Evolutionary conservation across 2,113 vertebrate genomes (phyloP).

Genomic region (Isichthys henryi): DNA sequence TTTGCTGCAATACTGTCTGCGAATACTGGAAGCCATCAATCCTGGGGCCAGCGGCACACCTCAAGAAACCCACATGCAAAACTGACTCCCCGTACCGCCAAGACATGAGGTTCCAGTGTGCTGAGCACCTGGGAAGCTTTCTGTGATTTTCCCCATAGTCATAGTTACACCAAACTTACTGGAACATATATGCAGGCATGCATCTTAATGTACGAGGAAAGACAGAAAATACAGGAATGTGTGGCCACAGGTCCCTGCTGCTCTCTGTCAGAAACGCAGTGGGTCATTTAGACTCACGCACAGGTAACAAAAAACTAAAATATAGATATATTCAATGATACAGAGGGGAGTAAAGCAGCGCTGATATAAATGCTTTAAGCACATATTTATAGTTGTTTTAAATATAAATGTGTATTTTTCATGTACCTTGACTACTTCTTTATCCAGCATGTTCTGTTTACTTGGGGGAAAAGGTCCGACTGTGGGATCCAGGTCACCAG

Average conservation of each 20-base stretch:
- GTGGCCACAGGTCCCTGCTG: slow-evolving; percentile 44
- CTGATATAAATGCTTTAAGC: slow-evolving; percentile 86
- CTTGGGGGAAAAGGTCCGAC: slow-evolving; percentile 53
- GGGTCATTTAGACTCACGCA: slow-evolving; percentile 51
- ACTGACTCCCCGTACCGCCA: no score
- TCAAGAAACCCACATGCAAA: background rate
- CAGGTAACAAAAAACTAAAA: slow-evolving; percentile 32
- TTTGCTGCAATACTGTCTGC: background rate
- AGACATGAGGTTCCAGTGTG: background rate
- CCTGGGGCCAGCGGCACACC: background rate
- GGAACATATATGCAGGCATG: slow-evolving; percentile 66
- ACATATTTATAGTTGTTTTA: slow-evolving; percentile 69
- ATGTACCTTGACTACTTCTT: slow-evolving; percentile 15
- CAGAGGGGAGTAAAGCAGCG: slow-evolving; percentile 83
- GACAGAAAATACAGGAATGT: slow-evolving; percentile 53
- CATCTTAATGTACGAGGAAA: slow-evolving; percentile 59
- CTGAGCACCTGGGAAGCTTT: slow-evolving; percentile 45
- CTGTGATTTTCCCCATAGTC: slow-evolving; percentile 43
- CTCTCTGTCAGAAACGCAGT: slow-evolving; percentile 42
- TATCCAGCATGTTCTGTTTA: slow-evolving; percentile 61
- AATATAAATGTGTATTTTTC: slow-evolving; percentile 46
- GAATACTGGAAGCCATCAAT: background rate
- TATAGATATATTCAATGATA: slow-evolving; percentile 46
- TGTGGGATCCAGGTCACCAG: slow-evolving; percentile 51
- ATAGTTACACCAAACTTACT: slow-evolving; percentile 51